Percentiles rank a stretch among this genome's conserved stretches.
Conservation (phyloP, 2,888 invertebrate genomes). For the Brachyptera putata region DNA sequence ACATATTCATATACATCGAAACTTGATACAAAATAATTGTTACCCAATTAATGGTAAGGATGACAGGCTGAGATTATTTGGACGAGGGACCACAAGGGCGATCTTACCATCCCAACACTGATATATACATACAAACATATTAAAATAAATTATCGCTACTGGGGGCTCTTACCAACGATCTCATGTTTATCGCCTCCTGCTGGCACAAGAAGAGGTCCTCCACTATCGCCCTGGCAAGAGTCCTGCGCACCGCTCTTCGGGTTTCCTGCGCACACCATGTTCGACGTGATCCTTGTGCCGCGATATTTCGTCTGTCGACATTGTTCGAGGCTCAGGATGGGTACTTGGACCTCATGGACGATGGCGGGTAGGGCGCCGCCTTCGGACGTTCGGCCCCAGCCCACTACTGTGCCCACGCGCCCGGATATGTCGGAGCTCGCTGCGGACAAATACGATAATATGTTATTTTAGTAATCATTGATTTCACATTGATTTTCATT, state of each 20-base stretch:
- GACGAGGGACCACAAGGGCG: no score
- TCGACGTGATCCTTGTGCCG: slow-evolving; percentile 73
- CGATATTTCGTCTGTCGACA: slow-evolving; percentile 81
- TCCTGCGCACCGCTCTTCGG: slow-evolving; percentile 64
- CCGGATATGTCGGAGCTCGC: slow-evolving; percentile 46
- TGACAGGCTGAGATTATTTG: neutral
- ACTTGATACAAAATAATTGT: no score
- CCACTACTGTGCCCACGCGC: slow-evolving; percentile 72
- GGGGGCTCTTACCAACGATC: slow-evolving; percentile 74
- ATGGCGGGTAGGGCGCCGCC: slow-evolving; percentile 73
- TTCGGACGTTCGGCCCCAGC: slow-evolving; percentile 82
- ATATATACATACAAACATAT: no score
- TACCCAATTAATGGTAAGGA: no score
- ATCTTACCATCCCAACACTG: no score
- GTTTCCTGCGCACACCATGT: slow-evolving; percentile 79
- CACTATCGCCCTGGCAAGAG: slow-evolving; percentile 83
- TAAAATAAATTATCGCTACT: no score
- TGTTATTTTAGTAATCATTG: no score
- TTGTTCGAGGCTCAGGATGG: slow-evolving; percentile 72
- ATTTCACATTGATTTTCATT: no score
- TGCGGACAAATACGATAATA: no score
- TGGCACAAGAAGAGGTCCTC: slow-evolving; percentile 73
- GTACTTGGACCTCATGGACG: slow-evolving; percentile 80
- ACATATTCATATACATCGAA: no score
- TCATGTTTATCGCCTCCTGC: slow-evolving; percentile 68